A percentile compares a stretch with the other conserved stretches of the same genome.
phyloP scores from a whole-genome alignment of 2,113 vertebrate species.

The Rhabdomys dilectus region DNA sequence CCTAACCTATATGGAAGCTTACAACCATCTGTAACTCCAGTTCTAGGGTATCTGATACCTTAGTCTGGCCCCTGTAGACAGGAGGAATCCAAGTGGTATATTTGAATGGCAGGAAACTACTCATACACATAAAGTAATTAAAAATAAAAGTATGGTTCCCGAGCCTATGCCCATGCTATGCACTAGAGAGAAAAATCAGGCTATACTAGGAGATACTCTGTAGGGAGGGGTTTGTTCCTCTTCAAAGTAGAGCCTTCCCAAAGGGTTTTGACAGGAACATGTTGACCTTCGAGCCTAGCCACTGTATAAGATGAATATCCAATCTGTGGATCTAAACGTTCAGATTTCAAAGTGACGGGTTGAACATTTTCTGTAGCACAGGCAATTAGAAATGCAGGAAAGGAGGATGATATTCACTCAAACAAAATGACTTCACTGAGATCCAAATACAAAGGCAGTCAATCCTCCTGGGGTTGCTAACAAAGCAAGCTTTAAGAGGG shows the following conservation, averaged over 20 bases:
- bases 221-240: not conserved
- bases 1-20: not conserved
- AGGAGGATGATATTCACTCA: not conserved
- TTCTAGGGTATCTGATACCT: not conserved
- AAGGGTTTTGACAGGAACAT: not conserved
- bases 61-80: no score
- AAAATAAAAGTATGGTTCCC: not conserved
- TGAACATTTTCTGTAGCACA: not conserved
- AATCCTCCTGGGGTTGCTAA: not conserved
- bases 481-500: not conserved
- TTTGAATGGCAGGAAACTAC: not conserved
- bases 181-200: not conserved
- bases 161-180: not conserved
- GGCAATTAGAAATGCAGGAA: not conserved
- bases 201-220: not conserved
- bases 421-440: not conserved
- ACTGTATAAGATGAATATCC: not conserved
- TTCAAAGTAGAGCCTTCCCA: not conserved
- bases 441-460: not conserved
- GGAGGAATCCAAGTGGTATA: not conserved
- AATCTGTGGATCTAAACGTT: not conserved
- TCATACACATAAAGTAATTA: not conserved
- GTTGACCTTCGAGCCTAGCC: slow-evolving; percentile 3
- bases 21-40: not conserved
- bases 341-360: not conserved